phyloP scores from a whole-genome alignment of 2,888 invertebrate genomes.

The Ophion costatus region DNA sequence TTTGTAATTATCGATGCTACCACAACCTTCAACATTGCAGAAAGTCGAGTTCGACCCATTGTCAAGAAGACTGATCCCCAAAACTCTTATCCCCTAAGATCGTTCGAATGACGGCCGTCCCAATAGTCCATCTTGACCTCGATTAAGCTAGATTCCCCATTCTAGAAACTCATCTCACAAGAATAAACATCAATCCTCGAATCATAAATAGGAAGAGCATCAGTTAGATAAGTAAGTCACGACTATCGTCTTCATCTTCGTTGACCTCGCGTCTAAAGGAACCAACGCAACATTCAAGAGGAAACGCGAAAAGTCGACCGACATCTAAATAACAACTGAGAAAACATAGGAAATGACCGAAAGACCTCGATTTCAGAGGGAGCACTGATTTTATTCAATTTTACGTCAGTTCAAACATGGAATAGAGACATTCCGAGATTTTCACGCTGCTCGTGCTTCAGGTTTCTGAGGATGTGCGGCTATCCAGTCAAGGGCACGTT shows the following conservation, averaged over 20 bases:
- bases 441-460: conserved; percentile 9
- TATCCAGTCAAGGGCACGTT: conserved; percentile 66
- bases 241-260: not conserved
- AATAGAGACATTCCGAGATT: not conserved
- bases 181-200: not conserved
- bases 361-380: conserved; percentile 8
- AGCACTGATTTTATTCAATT: conserved; percentile 37
- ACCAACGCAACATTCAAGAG: not conserved
- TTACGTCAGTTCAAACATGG: conserved; percentile 9
- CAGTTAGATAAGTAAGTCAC: too few relatives aligned
- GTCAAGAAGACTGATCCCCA: not conserved
- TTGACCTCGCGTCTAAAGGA: not conserved
- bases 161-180: not conserved
- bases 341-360: not conserved
- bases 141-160: not conserved
- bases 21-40: not conserved
- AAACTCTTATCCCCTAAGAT: not conserved
- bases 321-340: not conserved
- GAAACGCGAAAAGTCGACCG: not conserved
- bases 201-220: too few relatives aligned
- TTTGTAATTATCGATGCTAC: not conserved
- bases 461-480: conserved; percentile 66
- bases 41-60: not conserved
- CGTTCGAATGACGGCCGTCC: not conserved
- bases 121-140: not conserved